These are phyloP conservation scores for Brachypterus glaber DNA, from an alignment of 2,888 invertebrate genomes.

Conservation along the genomic window DNA sequence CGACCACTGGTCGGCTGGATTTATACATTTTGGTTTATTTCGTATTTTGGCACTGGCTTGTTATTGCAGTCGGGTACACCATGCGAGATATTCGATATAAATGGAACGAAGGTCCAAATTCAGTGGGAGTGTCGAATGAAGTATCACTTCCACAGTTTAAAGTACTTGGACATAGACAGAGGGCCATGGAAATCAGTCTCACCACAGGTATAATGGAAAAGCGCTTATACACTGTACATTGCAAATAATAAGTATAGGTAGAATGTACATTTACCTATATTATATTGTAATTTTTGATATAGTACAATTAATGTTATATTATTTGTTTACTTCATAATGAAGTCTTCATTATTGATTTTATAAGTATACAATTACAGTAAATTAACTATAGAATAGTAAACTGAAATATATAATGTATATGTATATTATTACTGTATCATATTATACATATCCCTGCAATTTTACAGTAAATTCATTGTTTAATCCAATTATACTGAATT, in stretches of 20 bases:
- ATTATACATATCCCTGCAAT: too few species aligned
- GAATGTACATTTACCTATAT: slow-evolving; percentile 1
- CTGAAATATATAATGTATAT: too few species aligned
- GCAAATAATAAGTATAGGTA: neutral
- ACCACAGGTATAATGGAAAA: slow-evolving; percentile 98
- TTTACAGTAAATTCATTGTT: too few species aligned
- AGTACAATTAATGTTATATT: too few species aligned
- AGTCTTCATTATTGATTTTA: too few species aligned
- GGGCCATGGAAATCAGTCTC: slow-evolving; percentile 92
- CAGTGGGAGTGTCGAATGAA: slow-evolving; percentile 91
- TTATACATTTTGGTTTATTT: too few species aligned
- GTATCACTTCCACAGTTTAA: slow-evolving; percentile 97
- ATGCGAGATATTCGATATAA: slow-evolving; percentile 96
- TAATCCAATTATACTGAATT: too few species aligned
- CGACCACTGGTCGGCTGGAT: too few species aligned
- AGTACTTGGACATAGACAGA: slow-evolving; percentile 93
- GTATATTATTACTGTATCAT: too few species aligned
- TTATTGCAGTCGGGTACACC: slow-evolving; percentile 88
- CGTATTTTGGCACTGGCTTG: slow-evolving; percentile 41
- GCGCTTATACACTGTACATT: slow-evolving; percentile 37
- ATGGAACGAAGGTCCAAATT: slow-evolving; percentile 92
- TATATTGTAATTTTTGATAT: slow-evolving; percentile 5
- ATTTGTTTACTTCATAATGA: too few species aligned
- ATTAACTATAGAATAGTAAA: too few species aligned
- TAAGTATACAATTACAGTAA: too few species aligned